Evolutionary conservation across 1,140 invertebrate species (phyloP).

Genomic region (Aphaenogaster floridana): DNA sequence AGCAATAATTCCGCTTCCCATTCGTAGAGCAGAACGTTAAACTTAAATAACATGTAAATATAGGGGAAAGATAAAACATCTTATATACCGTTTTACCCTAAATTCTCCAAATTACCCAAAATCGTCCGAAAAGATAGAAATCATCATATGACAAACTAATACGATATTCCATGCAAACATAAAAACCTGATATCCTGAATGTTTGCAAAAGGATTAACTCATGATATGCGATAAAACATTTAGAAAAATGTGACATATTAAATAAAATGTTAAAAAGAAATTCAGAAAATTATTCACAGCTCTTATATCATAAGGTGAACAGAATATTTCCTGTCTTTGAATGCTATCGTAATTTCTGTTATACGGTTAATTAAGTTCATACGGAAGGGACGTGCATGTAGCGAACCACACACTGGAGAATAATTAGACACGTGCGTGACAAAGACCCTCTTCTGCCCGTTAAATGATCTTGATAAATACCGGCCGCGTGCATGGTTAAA

Average conservation of each 20-base stretch:
- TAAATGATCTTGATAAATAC: conserved; percentile 64
- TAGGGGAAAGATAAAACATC: conserved; percentile 19
- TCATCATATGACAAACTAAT: not conserved
- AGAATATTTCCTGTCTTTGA: conserved; percentile 19
- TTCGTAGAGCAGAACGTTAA: conserved; percentile 14
- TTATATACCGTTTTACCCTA: not conserved
- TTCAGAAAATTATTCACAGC: not conserved
- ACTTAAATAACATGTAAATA: conserved; percentile 37
- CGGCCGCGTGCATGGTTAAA: conserved; percentile 38
- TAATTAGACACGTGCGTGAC: conserved; percentile 61
- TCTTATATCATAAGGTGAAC: not conserved
- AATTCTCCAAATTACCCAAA: conserved; percentile 17
- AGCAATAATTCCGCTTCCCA: conserved; percentile 14
- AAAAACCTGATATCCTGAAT: not conserved
- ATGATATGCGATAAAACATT: not conserved
- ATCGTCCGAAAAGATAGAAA: not conserved
- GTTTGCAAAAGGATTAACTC: not conserved
- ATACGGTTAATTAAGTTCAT: conserved; percentile 56
- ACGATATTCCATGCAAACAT: not conserved
- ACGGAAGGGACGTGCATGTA: conserved; percentile 16
- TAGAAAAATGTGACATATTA: not conserved
- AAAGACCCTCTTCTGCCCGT: conserved; percentile 49
- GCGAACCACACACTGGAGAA: conserved; percentile 29
- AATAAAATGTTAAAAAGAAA: not conserved
- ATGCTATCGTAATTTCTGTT: conserved; percentile 54